Evolutionary conservation across 2,113 vertebrate genomes (phyloP).

Genomic region (Emberiza fucata): DNA sequence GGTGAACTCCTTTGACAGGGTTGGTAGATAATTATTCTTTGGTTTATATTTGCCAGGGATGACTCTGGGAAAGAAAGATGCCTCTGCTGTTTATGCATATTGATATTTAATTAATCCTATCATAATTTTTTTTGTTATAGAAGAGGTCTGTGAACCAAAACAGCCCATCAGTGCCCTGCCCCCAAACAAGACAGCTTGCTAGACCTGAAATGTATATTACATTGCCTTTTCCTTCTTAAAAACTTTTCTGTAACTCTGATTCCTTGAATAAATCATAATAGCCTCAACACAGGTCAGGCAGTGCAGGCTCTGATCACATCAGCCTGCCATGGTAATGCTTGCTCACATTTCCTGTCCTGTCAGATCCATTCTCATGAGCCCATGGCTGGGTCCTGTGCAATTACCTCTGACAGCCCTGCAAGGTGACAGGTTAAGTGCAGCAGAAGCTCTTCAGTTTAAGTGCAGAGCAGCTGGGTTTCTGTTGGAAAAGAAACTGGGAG

Average conservation of each 20-base stretch:
- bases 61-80: background rate
- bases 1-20: background rate
- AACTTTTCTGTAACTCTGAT: background rate
- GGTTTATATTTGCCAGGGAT: background rate
- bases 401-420: background rate
- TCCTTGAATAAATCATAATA: conserved; percentile 26
- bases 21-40: background rate
- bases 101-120: background rate
- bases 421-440: conserved; percentile 16
- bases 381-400: background rate
- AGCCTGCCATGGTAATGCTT: background rate
- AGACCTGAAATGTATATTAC: background rate
- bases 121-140: background rate
- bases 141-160: background rate
- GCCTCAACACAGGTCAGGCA: background rate
- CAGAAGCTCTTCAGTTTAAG: background rate
- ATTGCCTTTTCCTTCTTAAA: background rate
- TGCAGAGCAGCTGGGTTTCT: background rate
- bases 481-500: background rate
- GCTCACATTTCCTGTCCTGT: background rate
- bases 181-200: background rate
- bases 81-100: background rate
- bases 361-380: background rate
- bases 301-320: background rate
- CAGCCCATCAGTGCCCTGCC: background rate